Evolutionary conservation across 1,140 invertebrate species (phyloP).

Genomic region (Temnothorax curvispinosus): DNA sequence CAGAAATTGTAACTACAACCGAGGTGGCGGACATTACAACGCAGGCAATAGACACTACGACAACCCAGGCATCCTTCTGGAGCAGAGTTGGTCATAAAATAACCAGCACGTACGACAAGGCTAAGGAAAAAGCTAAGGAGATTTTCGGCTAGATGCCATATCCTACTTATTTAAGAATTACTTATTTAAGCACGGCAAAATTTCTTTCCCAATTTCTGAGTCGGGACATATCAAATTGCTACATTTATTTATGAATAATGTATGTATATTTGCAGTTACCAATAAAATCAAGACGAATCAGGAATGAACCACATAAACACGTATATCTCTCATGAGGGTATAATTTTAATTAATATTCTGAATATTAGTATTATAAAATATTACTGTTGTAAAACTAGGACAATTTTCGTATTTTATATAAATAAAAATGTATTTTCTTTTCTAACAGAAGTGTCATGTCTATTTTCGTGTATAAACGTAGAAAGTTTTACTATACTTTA

Average conservation of each 20-base stretch:
- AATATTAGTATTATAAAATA: constrained; percentile 62
- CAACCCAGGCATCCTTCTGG: constrained; percentile 86
- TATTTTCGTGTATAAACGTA: background rate
- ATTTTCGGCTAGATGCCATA: constrained; percentile 83
- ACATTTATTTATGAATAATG: constrained; percentile 61
- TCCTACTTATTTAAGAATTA: constrained; percentile 51
- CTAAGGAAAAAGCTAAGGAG: constrained; percentile 86
- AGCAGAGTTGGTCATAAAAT: constrained; percentile 85
- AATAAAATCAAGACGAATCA: constrained; percentile 7
- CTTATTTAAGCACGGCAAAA: constrained; percentile 60
- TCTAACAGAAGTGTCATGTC: background rate
- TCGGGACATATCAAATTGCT: constrained; percentile 14
- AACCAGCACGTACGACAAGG: constrained; percentile 80
- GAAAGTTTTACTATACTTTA: background rate
- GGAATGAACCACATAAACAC: background rate
- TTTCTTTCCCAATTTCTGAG: background rate
- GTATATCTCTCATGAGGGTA: constrained; percentile 33
- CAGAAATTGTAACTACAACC: constrained; percentile 27
- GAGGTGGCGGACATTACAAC: constrained; percentile 38
- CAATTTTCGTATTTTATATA: constrained; percentile 54
- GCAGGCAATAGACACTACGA: constrained; percentile 20
- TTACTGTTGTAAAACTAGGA: constrained; percentile 51
- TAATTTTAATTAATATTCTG: constrained; percentile 44
- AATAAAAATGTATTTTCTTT: constrained; percentile 54
- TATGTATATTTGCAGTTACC: constrained; percentile 17